Evolutionary conservation across 1,140 invertebrate genomes (phyloP).

Genomic region (Armadillidium nasatum): DNA sequence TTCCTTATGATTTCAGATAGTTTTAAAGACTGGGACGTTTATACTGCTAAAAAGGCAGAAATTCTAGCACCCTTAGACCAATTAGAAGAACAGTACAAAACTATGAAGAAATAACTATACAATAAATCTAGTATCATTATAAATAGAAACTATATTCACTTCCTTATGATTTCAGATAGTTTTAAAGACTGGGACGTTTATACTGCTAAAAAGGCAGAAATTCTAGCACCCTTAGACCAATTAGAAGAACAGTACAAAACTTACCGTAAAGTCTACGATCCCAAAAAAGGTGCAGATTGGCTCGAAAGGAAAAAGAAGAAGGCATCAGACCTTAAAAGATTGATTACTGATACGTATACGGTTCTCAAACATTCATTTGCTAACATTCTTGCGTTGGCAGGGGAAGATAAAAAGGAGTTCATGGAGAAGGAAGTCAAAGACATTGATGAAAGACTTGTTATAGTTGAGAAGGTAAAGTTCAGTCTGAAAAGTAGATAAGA

Average conservation of each 20-base stretch:
- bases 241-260: slow-evolving; percentile 45
- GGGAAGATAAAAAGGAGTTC: slow-evolving; percentile 45
- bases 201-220: slow-evolving; percentile 41
- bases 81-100: slow-evolving; percentile 44
- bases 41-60: slow-evolving; percentile 41
- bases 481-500: no score
- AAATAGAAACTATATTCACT: no score
- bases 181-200: slow-evolving; percentile 45
- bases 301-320: slow-evolving; percentile 44
- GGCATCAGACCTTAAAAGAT: slow-evolving; percentile 37
- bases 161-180: slow-evolving; percentile 20
- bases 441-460: slow-evolving; percentile 40
- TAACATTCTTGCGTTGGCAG: slow-evolving; percentile 41
- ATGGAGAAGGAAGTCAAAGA: slow-evolving; percentile 45
- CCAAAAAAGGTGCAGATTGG: slow-evolving; percentile 43
- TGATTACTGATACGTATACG: slow-evolving; percentile 36
- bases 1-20: slow-evolving; percentile 20
- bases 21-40: slow-evolving; percentile 45
- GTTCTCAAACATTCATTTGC: slow-evolving; percentile 37
- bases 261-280: slow-evolving; percentile 46
- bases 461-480: slow-evolving; percentile 38
- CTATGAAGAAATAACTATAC: no score
- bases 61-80: slow-evolving; percentile 42
- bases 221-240: slow-evolving; percentile 41
- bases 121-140: no score